Conservation (phyloP, 2,113 vertebrate species). For the Origma solitaria region DNA sequence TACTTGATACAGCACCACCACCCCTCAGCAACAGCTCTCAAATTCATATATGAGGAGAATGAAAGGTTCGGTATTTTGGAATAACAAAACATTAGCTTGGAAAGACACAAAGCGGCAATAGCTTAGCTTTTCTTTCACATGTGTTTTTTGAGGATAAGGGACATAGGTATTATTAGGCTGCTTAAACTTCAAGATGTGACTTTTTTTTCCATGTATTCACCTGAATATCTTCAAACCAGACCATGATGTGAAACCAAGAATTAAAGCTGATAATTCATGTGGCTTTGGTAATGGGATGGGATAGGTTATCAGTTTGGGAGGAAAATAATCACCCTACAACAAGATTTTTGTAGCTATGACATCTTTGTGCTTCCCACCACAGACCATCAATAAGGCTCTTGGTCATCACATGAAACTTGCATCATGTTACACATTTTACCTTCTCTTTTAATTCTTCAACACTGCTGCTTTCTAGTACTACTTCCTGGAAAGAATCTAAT, state of each 20-base stretch:
- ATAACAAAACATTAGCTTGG: neutral
- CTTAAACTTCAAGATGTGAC: neutral
- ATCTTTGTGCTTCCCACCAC: neutral
- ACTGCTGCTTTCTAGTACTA: constrained; percentile 93
- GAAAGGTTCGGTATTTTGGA: neutral
- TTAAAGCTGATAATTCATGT: neutral
- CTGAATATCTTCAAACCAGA: neutral
- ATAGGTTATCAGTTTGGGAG: neutral
- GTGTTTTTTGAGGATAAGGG: neutral
- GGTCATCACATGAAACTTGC: neutral
- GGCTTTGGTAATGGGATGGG: neutral
- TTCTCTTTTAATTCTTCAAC: constrained; percentile 95
- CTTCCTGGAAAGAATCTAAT: constrained; percentile 89
- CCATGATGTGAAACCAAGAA: neutral
- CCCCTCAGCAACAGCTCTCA: neutral
- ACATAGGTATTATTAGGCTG: neutral
- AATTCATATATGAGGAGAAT: neutral
- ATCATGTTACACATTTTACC: constrained; percentile 61
- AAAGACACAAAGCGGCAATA: neutral
- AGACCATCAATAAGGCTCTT: neutral
- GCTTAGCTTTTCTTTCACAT: neutral
- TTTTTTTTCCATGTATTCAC: neutral
- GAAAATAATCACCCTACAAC: neutral
- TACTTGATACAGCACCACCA: neutral
- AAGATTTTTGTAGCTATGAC: neutral